These are phyloP conservation scores for Myotis findleyi DNA, from an alignment of 2,797 vertebrate species.

Conservation along the genomic window DNA sequence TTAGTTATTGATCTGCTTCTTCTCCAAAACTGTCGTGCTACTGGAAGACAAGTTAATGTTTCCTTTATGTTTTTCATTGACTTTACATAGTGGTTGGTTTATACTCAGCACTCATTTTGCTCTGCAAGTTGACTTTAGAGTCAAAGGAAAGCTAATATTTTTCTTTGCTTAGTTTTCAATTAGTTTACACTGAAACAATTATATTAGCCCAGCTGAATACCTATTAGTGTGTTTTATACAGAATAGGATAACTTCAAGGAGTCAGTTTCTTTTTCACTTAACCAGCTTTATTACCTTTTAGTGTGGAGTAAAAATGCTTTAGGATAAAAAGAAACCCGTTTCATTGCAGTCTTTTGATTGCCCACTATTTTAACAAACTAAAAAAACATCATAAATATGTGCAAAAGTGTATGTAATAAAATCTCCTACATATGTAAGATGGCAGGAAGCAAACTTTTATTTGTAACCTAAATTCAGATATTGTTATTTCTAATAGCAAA, in stretches of 20 bases:
- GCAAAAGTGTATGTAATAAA: background rate
- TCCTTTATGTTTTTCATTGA: background rate
- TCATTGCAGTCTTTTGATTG: background rate
- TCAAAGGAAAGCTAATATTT: background rate
- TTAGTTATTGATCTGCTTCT: background rate
- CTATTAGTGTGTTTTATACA: conserved; percentile 20
- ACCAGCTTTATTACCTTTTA: conserved; percentile 39
- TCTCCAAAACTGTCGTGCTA: background rate
- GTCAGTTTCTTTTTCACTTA: background rate
- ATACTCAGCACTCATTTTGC: background rate
- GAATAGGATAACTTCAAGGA: conserved; percentile 28
- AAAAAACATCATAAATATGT: background rate
- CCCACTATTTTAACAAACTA: conserved; percentile 35
- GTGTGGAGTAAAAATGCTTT: background rate
- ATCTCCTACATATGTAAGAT: background rate
- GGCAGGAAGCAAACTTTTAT: background rate
- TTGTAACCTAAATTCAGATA: conserved; percentile 46
- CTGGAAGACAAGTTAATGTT: background rate
- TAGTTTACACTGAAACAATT: conserved; percentile 12
- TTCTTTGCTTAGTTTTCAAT: conserved; percentile 61
- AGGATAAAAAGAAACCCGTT: conserved; percentile 3
- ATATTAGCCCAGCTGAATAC: background rate
- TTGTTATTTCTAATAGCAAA: background rate
- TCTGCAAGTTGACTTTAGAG: conserved; percentile 32
- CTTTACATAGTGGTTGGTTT: background rate